Percentiles rank a stretch among this genome's conserved stretches.
Conservation (phyloP, 2,797 vertebrate species). For the Sebastes steindachneri region DNA sequence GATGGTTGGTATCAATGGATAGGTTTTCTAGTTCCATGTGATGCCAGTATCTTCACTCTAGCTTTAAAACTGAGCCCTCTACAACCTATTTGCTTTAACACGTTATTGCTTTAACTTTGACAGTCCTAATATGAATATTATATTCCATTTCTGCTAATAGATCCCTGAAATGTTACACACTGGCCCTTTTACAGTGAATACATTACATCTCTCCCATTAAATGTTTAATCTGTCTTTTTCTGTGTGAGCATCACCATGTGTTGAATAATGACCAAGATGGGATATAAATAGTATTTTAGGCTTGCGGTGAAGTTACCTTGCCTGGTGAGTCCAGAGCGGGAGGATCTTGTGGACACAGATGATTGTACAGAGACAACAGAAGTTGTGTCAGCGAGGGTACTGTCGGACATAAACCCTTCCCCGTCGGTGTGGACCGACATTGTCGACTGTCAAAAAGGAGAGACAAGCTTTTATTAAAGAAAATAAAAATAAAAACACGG, state of each 20-base stretch:
- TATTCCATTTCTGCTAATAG: too few species aligned
- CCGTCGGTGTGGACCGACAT: constrained; percentile 77
- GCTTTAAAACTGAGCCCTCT: too few species aligned
- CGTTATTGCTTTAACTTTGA: too few species aligned
- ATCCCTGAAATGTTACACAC: too few species aligned
- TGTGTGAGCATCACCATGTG: not conserved
- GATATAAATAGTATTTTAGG: not conserved
- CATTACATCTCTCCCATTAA: not conserved
- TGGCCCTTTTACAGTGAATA: not conserved
- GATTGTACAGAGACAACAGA: constrained; percentile 79
- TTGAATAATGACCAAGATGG: not conserved
- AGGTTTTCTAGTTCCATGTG: too few species aligned
- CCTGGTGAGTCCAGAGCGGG: constrained; percentile 83
- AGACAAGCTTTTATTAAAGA: not conserved
- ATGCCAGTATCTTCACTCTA: too few species aligned
- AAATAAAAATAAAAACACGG: not conserved
- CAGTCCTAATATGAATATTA: too few species aligned
- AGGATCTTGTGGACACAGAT: constrained; percentile 77
- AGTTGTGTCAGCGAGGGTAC: constrained; percentile 77
- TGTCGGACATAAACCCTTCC: constrained; percentile 82
- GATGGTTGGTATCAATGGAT: too few species aligned
- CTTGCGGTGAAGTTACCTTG: constrained; percentile 74
- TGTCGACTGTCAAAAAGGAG: constrained; percentile 79
- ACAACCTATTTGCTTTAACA: too few species aligned
- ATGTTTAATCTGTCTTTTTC: not conserved